phyloP scores from a whole-genome alignment of 2,113 vertebrate species.

The Oostethus manadensis region DNA sequence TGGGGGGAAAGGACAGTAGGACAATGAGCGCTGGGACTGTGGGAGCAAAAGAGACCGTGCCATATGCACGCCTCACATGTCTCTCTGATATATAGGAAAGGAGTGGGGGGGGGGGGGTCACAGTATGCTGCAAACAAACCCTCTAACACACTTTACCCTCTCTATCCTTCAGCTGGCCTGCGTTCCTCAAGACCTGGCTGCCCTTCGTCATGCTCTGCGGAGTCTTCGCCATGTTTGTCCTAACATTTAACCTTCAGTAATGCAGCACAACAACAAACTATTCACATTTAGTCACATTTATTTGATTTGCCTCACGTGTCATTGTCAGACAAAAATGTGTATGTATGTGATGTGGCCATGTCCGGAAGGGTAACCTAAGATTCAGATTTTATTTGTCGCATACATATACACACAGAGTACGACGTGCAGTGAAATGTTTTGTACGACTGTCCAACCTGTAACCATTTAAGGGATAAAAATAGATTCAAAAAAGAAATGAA shows the following conservation, averaged over 20 bases:
- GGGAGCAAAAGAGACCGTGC: constrained; percentile 11
- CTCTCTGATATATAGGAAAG: constrained; percentile 7
- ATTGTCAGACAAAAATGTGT: constrained; percentile 9
- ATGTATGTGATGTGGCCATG: neutral
- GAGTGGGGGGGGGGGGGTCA: neutral
- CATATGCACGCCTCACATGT: constrained; percentile 18
- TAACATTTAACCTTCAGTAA: constrained; percentile 84
- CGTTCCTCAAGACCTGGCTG: constrained; percentile 95
- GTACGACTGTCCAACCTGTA: too few relatives aligned
- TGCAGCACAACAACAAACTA: neutral
- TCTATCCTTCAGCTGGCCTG: constrained; percentile 73
- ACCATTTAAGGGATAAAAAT: too few relatives aligned
- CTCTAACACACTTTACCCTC: constrained; percentile 16
- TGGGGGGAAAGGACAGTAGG: constrained; percentile 37
- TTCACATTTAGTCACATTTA: neutral
- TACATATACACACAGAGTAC: too few relatives aligned
- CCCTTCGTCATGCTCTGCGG: constrained; percentile 87
- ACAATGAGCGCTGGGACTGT: constrained; percentile 3
- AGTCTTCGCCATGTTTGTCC: constrained; percentile 76
- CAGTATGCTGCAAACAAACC: constrained; percentile 7
- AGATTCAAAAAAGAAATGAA: too few relatives aligned
- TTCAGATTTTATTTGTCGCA: too few relatives aligned
- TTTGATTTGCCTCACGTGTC: constrained; percentile 7
- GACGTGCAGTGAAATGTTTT: too few relatives aligned
- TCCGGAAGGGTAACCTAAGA: too few relatives aligned